Conservation (phyloP, 92 coral and sea anemone species). For the Zoanthus sociatus region DNA sequence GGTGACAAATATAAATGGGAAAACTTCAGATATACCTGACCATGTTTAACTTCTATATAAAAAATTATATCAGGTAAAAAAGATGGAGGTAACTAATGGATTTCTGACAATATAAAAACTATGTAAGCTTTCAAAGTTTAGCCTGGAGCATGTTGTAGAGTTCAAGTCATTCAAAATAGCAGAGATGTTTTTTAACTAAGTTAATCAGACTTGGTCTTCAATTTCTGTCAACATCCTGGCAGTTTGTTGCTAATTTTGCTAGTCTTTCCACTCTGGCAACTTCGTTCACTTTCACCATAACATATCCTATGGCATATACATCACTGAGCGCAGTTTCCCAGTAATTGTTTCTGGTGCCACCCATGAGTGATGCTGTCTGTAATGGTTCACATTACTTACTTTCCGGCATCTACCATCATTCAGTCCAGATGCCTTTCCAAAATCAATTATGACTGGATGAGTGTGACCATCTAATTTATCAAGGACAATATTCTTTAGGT, state of each 20-base stretch:
- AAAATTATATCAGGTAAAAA: neutral
- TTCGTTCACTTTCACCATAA: conserved; percentile 44
- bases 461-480: conserved; percentile 53
- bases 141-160: conserved; percentile 19
- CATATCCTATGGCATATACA: conserved; percentile 46
- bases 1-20: neutral
- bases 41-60: conserved; percentile 4
- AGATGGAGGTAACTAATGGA: neutral
- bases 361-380: conserved; percentile 56
- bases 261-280: conserved; percentile 7
- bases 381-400: conserved; percentile 23
- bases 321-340: conserved; percentile 54
- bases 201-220: conserved; percentile 30
- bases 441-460: conserved; percentile 51
- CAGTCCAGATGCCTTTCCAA: conserved; percentile 45
- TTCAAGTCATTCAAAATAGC: conserved; percentile 15
- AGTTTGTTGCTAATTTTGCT: conserved; percentile 21
- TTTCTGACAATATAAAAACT: conserved; percentile 1
- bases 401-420: conserved; percentile 48
- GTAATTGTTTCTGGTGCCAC: conserved; percentile 60
- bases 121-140: neutral
- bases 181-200: conserved; percentile 20
- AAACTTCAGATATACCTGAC: neutral
- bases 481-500: conserved; percentile 49
- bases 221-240: conserved; percentile 22